Conservation (phyloP, 2,888 invertebrate species). For the Laothoe populi region DNA sequence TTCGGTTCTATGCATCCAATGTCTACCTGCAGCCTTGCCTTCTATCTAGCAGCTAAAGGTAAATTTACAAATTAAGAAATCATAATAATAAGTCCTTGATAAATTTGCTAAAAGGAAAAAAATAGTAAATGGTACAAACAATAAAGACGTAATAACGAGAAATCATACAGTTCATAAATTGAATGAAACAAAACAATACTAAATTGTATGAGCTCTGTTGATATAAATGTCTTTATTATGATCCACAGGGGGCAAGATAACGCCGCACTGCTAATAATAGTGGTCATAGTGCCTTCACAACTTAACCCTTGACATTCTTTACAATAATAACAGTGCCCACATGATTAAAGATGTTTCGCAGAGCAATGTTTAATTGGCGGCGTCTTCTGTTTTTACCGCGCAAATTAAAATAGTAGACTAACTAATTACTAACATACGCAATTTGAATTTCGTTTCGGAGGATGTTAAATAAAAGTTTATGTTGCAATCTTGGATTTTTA, state of each 20-base stretch:
- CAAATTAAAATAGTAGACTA: not conserved
- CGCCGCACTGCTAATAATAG: slow-evolving; percentile 40
- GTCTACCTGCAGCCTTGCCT: too few relatives aligned
- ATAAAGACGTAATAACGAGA: not conserved
- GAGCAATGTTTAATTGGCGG: slow-evolving; percentile 17
- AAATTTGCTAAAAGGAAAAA: not conserved
- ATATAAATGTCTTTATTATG: slow-evolving; percentile 35
- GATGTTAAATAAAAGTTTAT: not conserved
- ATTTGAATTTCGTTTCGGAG: not conserved
- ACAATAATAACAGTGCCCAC: slow-evolving; percentile 13
- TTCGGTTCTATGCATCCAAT: too few relatives aligned
- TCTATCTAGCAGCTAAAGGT: too few relatives aligned
- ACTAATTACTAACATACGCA: not conserved
- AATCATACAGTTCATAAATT: not conserved
- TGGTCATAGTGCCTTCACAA: slow-evolving; percentile 39
- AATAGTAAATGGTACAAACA: not conserved
- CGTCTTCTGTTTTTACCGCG: slow-evolving; percentile 13
- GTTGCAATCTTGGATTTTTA: not conserved
- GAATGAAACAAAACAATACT: not conserved
- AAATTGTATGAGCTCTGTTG: not conserved
- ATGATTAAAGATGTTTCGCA: slow-evolving; percentile 10
- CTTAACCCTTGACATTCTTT: slow-evolving; percentile 38
- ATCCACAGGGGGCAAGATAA: slow-evolving; percentile 50
- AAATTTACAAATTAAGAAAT: too few relatives aligned
- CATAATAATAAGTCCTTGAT: not conserved